Base-by-base conservation (phyloP, 2,888 invertebrate species). In the Watsonalla binaria region DNA sequence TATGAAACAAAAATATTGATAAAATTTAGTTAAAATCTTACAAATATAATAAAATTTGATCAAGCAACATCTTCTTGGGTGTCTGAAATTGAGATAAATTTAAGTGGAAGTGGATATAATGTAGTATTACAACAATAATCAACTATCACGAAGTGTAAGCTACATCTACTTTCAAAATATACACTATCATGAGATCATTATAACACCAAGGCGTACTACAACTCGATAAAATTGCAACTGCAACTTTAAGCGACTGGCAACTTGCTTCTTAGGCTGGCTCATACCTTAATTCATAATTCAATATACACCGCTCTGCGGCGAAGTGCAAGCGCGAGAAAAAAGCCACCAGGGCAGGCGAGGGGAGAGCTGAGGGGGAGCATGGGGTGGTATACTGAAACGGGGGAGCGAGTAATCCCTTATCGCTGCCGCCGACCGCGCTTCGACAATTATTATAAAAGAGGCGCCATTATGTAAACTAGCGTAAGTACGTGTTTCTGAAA, bases 211-310 rank as follows among this genome's bases (percentile, higher is more conserved):
- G 9, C 9, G 37, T 37, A 37, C 9, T 8, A 37, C 37, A 6
- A 8, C 37, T 37, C 9, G 6, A 6, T 37, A 37, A 37, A 37
- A 37, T 37, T 37, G 37, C 61, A 60, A 42, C 37, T 6, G 8
- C 37, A 37, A 37, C 7, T 42, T 11, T 11, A 11, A 42, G 58
- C 52, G 62, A 60, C 61, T 56, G 65, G 52, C 42, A 9, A 42
- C 9, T 11, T 11, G 39, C 51, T 47, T 57, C 61, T 68, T 62
- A 63, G 55, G 68, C 66, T 62, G 64, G 71, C 75, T 79, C 78
- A 80, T 80, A 79, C 82, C 80, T 80, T 82, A 80, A 82, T 85
- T 85, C 82, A 85, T 87, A 86, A 90, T 86, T 87, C 86, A 87
- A 86, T 84, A 81, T 77, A 80, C 79, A 76, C 78, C 74, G 63